Percentiles rank a stretch among this genome's conserved stretches.
These are phyloP conservation scores for Gulo gulo DNA, from an alignment of 2,113 vertebrate species.

Conservation along the genomic window DNA sequence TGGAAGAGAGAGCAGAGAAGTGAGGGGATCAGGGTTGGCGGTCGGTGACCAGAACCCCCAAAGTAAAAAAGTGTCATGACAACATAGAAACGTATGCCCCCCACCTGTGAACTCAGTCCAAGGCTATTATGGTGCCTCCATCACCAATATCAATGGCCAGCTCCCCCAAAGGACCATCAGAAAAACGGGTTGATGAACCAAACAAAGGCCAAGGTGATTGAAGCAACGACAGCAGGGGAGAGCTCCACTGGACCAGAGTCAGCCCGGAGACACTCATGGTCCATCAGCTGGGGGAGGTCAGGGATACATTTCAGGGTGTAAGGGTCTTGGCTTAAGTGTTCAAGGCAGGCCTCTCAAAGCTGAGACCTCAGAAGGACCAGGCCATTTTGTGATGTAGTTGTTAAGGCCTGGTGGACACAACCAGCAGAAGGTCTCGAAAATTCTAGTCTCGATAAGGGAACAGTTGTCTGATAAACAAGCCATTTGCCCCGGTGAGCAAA, in stretches of 20 bases:
- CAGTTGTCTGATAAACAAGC: neutral
- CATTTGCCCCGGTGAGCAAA: neutral
- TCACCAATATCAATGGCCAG: neutral
- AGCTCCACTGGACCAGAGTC: neutral
- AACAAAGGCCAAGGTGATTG: accelerated
- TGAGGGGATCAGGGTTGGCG: neutral
- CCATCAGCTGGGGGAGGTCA: too few species aligned
- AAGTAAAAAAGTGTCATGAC: neutral
- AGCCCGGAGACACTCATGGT: accelerated
- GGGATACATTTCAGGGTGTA: neutral
- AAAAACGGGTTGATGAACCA: too few species aligned
- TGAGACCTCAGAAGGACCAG: neutral
- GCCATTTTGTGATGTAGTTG: too few species aligned
- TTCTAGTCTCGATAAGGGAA: neutral
- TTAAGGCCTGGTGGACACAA: neutral
- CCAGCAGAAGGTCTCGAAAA: neutral
- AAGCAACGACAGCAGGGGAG: neutral
- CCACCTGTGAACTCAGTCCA: neutral
- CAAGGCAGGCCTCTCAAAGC: neutral
- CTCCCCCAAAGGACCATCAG: neutral
- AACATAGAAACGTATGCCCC: neutral
- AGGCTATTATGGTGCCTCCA: too few species aligned
- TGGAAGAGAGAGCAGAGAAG: neutral
- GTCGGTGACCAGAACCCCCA: neutral
- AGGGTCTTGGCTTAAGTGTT: neutral